A percentile compares a stretch with the other conserved stretches of the same genome.
Conservation (phyloP, 2,113 vertebrate genomes). For the Turnix velox region DNA sequence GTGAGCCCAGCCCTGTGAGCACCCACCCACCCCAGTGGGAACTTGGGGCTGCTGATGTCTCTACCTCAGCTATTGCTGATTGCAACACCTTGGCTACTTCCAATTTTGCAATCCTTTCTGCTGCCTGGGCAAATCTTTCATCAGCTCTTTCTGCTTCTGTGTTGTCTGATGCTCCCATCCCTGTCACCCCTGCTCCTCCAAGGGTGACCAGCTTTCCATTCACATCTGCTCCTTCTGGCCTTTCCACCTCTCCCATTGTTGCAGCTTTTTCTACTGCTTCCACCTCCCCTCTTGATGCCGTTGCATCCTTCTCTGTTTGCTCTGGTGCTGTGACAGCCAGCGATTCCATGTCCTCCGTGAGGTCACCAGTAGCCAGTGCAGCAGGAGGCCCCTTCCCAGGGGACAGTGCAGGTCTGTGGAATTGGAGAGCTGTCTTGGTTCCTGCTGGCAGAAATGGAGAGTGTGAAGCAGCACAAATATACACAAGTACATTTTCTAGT, state of each 20-base stretch:
- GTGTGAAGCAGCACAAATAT: not conserved
- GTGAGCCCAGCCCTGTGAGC: not conserved
- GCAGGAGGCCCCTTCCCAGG: not conserved
- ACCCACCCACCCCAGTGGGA: accelerated
- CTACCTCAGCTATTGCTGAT: conserved; percentile 37
- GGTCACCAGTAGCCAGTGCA: accelerated
- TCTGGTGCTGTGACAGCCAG: not conserved
- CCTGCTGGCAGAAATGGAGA: not conserved
- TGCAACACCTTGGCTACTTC: conserved; percentile 34
- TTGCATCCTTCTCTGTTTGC: not conserved
- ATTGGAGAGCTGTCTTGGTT: not conserved
- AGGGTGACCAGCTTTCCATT: not conserved
- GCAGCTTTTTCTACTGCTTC: not conserved
- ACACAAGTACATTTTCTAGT: not conserved
- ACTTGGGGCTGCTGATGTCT: not conserved
- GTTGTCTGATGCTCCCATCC: not conserved
- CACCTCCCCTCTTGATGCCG: accelerated
- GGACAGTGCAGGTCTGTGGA: not conserved
- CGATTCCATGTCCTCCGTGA: not conserved
- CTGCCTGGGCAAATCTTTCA: not conserved
- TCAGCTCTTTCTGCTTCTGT: not conserved
- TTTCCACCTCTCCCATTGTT: not conserved
- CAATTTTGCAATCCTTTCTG: conserved; percentile 12
- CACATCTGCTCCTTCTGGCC: not conserved
- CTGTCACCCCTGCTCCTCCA: accelerated